These are phyloP conservation scores for Turritopsis rubra DNA, from an alignment of 30 jellyfish, hydroid and myxozoan species.

Conservation along the genomic window DNA sequence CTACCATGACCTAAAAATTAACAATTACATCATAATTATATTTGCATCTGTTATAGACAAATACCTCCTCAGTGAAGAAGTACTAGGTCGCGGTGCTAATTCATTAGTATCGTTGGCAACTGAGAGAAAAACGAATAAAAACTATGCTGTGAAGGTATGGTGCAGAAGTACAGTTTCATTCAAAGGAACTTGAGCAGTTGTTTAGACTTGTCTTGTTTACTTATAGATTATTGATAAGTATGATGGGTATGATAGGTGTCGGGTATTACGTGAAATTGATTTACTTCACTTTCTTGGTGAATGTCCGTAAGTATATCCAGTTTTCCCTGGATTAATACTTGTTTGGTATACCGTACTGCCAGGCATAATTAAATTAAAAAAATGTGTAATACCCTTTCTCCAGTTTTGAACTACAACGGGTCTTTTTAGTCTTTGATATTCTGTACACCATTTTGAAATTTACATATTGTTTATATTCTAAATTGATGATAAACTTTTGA, in stretches of 20 bases:
- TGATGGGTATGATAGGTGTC: slow-evolving; percentile 76
- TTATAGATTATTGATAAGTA: slow-evolving; percentile 60
- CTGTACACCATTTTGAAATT: too few species aligned
- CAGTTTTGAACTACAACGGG: slow-evolving; percentile 1
- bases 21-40: too few species aligned
- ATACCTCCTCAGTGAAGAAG: slow-evolving; percentile 45
- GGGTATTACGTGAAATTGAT: slow-evolving; percentile 79
- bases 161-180: not conserved
- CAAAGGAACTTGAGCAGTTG: not conserved
- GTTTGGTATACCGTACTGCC: not conserved
- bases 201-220: not conserved
- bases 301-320: slow-evolving; percentile 65
- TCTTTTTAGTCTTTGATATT: too few species aligned
- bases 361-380: not conserved
- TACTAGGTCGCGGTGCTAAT: slow-evolving; percentile 88
- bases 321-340: not conserved
- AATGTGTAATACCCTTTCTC: not conserved
- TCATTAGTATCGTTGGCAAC: slow-evolving; percentile 59
- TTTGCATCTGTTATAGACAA: too few species aligned
- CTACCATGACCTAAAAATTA: too few species aligned
- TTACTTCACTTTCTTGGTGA: slow-evolving; percentile 52
- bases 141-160: slow-evolving; percentile 88
- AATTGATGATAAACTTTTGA: not conserved
- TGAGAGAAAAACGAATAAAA: slow-evolving; percentile 35
- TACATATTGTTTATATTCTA: too few species aligned